Base-by-base conservation (phyloP, 2,888 invertebrate genomes). In the Mycalesis mineus region DNA sequence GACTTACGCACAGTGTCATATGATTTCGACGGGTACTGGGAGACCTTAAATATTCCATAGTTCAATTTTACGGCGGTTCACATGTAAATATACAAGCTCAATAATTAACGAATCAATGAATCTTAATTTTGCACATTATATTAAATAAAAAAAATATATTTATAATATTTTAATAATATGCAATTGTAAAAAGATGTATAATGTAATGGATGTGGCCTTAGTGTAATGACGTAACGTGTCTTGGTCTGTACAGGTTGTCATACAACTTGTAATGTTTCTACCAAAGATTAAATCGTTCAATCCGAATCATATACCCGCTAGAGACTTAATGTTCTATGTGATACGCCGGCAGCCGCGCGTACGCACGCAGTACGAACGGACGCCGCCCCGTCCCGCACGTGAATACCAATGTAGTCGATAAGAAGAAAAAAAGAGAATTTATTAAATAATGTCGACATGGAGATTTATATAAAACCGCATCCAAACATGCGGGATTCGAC, bases 371-470 rank as follows among this genome's bases (percentile, higher is more conserved):
- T 54, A 41, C 41, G 47, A 13, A 28, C 45, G 33, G 7, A 40
- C 47, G 68, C 74, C 76, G 74, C 75, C 76, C 78, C 72, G 68
- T 71, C 75, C 73, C 67, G 70, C 68, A 73, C 70, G 78, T 76
- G 77, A 81, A 80, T 82, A 84, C 84, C 81, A 79, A 80, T 77
- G 62, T 84, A 84, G 82, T 72, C 69, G 65, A 62, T 85, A 86
- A 84, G 84, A 67, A 70, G n/a, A 76, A 81, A 70, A 73, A 69
- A 72, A 74, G 79, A 73, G 84, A 87, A 84, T 85, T 87, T 85
- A 86, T 79, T 77, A 71, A 80, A 76, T 55, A 11, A 55, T 60
- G 52, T 60, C 56, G 56, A 57, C 78, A 80, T 82, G 80, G 88
- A 89, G 88, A 88, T 88, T 87, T 88, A 84, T 78, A n/a, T n/a